A percentile compares a stretch with the other conserved stretches of the same genome.
These are phyloP conservation scores for Gymnocephalus cernua DNA, from an alignment of 2,113 vertebrate species.

Conservation along the genomic window DNA sequence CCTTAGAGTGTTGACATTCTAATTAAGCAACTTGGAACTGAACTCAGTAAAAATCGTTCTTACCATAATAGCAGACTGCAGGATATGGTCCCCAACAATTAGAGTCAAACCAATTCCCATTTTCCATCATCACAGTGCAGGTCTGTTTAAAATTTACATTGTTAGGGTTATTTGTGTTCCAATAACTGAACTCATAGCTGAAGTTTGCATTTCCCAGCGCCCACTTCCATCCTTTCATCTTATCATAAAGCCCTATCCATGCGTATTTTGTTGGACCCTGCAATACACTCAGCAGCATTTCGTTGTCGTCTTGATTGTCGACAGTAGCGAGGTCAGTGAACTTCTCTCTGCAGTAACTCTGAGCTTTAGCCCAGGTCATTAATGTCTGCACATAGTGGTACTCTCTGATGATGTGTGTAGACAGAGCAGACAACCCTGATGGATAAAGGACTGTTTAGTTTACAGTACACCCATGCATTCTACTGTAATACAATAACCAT, in stretches of 20 bases:
- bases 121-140: rapidly evolving
- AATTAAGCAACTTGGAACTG: background rate
- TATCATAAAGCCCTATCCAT: conserved; percentile 54
- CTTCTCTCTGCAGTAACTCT: conserved; percentile 41
- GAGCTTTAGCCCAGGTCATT: conserved; percentile 49
- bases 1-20: background rate
- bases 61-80: conserved; percentile 47
- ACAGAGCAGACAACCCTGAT: conserved; percentile 28
- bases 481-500: background rate
- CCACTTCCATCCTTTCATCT: conserved; percentile 42
- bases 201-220: background rate
- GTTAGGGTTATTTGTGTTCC: rapidly evolving
- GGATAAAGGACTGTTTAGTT: background rate
- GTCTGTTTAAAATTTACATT: rapidly evolving
- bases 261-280: rapidly evolving
- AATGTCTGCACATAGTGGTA: conserved; percentile 8
- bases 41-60: background rate
- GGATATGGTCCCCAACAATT: rapidly evolving
- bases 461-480: background rate
- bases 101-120: background rate
- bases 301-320: background rate
- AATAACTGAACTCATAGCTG: background rate
- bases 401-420: background rate
- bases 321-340: conserved; percentile 49
- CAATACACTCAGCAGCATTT: background rate